These are phyloP conservation scores for Thaleichthys pacificus DNA, from an alignment of 2,797 vertebrate species.

Conservation along the genomic window DNA sequence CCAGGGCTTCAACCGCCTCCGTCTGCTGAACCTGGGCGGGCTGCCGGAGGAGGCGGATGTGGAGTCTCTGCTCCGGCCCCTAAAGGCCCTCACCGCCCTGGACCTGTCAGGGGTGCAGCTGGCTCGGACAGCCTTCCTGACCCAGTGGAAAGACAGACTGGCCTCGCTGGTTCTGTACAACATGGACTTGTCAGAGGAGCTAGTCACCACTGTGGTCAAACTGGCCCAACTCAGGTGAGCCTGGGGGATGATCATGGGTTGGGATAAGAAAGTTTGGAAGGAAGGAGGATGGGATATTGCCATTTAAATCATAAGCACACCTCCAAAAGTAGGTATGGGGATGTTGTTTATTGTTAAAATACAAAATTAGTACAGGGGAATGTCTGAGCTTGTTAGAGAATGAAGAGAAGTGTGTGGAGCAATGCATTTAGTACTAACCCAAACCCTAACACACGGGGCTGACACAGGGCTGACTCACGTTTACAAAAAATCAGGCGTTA, in stretches of 20 bases:
- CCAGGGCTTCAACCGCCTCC: slow-evolving; percentile 88
- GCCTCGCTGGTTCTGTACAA: slow-evolving; percentile 95
- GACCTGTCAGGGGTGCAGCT: slow-evolving; percentile 90
- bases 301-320: no score
- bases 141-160: slow-evolving; percentile 91
- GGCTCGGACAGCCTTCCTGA: slow-evolving; percentile 83
- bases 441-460: no score
- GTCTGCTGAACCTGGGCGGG: slow-evolving; percentile 89
- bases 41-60: slow-evolving; percentile 85
- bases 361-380: no score
- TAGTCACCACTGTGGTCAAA: slow-evolving; percentile 85
- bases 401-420: no score
- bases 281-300: no score
- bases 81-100: slow-evolving; percentile 83
- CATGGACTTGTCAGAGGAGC: slow-evolving; percentile 91
- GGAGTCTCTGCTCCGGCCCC: slow-evolving; percentile 84
- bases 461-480: no score
- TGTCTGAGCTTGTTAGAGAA: no score
- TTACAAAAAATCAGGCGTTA: no score
- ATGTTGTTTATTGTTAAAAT: no score
- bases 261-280: no score
- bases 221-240: slow-evolving; percentile 87
- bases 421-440: no score
- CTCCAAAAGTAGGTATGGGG: no score
- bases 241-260: background rate